A percentile compares a stretch with the other conserved stretches of the same genome.
Conservation (phyloP, 2,888 invertebrate species). For the Chirona hameri region DNA sequence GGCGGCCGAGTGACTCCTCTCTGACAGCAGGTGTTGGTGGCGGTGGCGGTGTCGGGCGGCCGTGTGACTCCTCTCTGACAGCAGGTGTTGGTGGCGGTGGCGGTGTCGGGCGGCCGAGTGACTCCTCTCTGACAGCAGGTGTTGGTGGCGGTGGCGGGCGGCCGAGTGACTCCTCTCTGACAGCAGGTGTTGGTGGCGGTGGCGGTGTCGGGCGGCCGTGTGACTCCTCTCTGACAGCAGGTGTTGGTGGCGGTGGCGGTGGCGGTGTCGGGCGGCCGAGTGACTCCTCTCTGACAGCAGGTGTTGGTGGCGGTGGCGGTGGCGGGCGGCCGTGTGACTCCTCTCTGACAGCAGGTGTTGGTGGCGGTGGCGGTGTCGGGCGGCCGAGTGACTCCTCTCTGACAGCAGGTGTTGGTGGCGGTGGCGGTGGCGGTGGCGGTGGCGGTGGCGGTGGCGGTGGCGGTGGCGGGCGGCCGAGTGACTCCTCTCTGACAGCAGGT, state of each 20-base stretch:
- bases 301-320: no score
- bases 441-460: no score
- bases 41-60: no score
- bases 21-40: background rate
- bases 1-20: background rate
- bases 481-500: background rate
- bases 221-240: background rate
- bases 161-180: background rate
- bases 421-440: no score
- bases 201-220: no score
- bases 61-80: background rate
- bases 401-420: background rate
- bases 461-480: background rate
- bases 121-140: background rate
- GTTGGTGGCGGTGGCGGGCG: no score
- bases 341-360: background rate
- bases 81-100: background rate
- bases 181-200: background rate
- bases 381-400: background rate
- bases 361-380: no score
- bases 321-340: background rate
- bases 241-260: no score
- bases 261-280: no score
- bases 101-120: background rate
- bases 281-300: background rate